These are phyloP conservation scores for Oreochromis mossambicus DNA, from an alignment of 2,797 vertebrate genomes.

Conservation along the genomic window DNA sequence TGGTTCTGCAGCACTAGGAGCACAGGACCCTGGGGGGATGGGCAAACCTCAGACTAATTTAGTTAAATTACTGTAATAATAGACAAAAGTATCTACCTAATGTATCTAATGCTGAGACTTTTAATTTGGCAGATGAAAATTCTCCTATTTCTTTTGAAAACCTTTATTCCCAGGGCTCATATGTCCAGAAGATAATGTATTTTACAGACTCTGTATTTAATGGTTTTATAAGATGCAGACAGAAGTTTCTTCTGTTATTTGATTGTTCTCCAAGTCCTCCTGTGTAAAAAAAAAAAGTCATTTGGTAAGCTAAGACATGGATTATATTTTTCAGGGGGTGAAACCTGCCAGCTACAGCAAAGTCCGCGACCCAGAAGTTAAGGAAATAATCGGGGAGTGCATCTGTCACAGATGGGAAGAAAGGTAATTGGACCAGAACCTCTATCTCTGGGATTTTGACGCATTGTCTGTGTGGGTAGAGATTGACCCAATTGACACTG, in stretches of 20 bases:
- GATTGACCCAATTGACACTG: neutral
- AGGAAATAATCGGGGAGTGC: constrained; percentile 98
- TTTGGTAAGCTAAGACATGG: neutral
- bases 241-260: neutral
- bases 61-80: neutral
- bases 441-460: neutral
- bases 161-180: neutral
- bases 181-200: neutral
- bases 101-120: neutral
- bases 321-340: constrained; percentile 81
- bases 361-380: constrained; percentile 95
- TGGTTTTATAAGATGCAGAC: neutral
- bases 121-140: neutral
- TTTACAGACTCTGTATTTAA: neutral
- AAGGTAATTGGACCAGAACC: constrained; percentile 78
- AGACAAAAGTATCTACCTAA: neutral
- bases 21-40: neutral
- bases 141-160: neutral
- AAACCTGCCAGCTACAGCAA: constrained; percentile 98
- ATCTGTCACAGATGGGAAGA: constrained; percentile 97
- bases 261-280: neutral
- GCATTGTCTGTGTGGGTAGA: neutral
- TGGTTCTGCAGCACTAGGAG: neutral
- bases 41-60: neutral
- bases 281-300: neutral